These are phyloP conservation scores for Aurelia aurita DNA, from an alignment of 30 jellyfish, hydroid and myxozoan species.

Conservation along the genomic window DNA sequence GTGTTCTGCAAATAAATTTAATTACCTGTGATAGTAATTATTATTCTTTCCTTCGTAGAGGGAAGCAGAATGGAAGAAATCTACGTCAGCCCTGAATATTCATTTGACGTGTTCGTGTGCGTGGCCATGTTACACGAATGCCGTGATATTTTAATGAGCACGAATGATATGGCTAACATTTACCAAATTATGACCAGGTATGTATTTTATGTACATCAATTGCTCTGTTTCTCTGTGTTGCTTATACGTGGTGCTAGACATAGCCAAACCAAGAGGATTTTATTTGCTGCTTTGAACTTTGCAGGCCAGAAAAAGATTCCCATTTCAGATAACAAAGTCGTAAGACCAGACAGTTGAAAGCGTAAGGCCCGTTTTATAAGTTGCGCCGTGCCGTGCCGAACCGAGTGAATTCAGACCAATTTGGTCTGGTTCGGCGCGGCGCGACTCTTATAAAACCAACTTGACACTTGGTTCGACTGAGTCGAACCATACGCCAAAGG, in stretches of 20 bases:
- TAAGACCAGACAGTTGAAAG: too few species aligned
- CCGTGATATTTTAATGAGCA: conserved; percentile 77
- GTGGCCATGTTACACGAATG: conserved; percentile 92
- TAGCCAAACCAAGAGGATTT: background rate
- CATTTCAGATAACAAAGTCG: too few species aligned
- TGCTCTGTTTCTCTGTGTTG: background rate
- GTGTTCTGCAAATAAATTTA: too few species aligned
- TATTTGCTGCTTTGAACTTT: background rate
- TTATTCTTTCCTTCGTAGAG: conserved; percentile 43
- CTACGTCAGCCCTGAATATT: conserved; percentile 82
- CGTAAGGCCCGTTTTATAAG: too few species aligned
- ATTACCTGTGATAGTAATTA: too few species aligned
- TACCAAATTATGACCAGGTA: conserved; percentile 82
- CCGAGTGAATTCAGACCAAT: too few species aligned
- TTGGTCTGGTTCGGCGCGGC: too few species aligned
- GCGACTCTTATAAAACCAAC: too few species aligned
- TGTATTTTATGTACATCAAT: conserved; percentile 1
- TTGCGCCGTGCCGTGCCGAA: too few species aligned
- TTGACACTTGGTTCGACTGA: too few species aligned
- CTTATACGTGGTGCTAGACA: background rate
- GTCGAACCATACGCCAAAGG: too few species aligned
- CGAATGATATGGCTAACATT: conserved; percentile 74
- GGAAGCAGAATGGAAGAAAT: conserved; percentile 87
- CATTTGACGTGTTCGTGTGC: conserved; percentile 93
- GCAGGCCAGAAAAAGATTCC: background rate